phyloP scores from a whole-genome alignment of 1,140 invertebrate genomes.

The Pogonus chalceus region DNA sequence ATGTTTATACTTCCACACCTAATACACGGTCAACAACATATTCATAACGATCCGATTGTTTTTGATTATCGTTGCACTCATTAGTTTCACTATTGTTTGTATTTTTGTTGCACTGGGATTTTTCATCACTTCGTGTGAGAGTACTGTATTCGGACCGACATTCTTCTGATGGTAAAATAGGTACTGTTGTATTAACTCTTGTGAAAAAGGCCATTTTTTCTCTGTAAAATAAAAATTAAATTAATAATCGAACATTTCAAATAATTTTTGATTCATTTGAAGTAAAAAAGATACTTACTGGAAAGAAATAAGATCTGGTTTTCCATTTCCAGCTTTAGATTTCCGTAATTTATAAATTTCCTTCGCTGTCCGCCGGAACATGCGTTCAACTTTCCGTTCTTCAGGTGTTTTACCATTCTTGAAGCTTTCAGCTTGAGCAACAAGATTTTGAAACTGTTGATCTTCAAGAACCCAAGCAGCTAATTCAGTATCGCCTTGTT shows the following conservation, averaged over 20 bases:
- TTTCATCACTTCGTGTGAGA: slow-evolving; percentile 20
- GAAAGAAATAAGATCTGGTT: slow-evolving; percentile 85
- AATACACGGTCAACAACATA: slow-evolving; percentile 57
- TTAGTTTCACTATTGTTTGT: slow-evolving; percentile 14
- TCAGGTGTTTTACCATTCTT: slow-evolving; percentile 54
- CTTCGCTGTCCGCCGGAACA: slow-evolving; percentile 75
- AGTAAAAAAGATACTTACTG: slow-evolving; percentile 59
- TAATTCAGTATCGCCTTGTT: slow-evolving; percentile 65
- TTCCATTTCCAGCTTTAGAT: slow-evolving; percentile 76
- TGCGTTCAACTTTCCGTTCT: slow-evolving; percentile 67
- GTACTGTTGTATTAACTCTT: slow-evolving; percentile 62
- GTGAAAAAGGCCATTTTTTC: slow-evolving; percentile 96
- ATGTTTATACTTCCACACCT: slow-evolving; percentile 52
- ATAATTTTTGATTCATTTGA: neutral
- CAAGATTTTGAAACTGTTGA: slow-evolving; percentile 69
- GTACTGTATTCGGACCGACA: slow-evolving; percentile 24
- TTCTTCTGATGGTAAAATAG: slow-evolving; percentile 61
- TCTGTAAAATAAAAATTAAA: slow-evolving; percentile 44
- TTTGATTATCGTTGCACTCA: slow-evolving; percentile 14
- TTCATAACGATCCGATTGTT: slow-evolving; percentile 48
- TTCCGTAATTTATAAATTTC: slow-evolving; percentile 84
- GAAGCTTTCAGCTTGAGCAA: slow-evolving; percentile 52
- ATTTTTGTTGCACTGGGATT: slow-evolving; percentile 12
- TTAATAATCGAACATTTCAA: slow-evolving; percentile 8
- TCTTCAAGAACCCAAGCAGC: slow-evolving; percentile 80